phyloP scores from a whole-genome alignment of 2,113 vertebrate species.

The Prunella himalayana region DNA sequence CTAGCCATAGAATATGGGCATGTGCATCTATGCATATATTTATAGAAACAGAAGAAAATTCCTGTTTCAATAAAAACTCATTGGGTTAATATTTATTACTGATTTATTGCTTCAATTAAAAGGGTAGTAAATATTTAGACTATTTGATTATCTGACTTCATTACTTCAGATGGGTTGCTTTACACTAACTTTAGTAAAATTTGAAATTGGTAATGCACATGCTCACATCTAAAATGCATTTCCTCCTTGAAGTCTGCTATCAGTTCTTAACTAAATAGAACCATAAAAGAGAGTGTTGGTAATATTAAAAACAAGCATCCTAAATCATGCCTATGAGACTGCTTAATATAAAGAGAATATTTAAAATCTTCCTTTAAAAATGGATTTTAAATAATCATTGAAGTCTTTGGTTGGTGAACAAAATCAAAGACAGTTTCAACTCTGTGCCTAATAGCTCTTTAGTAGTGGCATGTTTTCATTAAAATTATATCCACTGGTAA shows the following conservation, averaged over 20 bases:
- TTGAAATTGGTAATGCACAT: background rate
- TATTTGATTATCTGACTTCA: background rate
- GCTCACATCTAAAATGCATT: background rate
- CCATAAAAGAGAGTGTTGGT: background rate
- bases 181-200: background rate
- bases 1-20: no score
- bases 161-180: background rate
- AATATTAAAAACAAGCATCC: constrained; percentile 11
- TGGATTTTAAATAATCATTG: background rate
- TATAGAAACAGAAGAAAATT: background rate
- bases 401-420: constrained; percentile 33
- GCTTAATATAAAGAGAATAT: constrained; percentile 40
- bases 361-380: constrained; percentile 22
- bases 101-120: background rate
- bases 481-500: constrained; percentile 58
- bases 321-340: background rate
- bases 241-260: background rate
- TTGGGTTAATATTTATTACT: background rate
- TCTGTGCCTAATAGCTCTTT: constrained; percentile 54
- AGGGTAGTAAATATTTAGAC: background rate
- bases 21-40: background rate
- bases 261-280: background rate
- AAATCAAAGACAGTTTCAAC: constrained; percentile 65
- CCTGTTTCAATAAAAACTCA: background rate
- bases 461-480: constrained; percentile 64